A percentile compares a stretch with the other conserved stretches of the same genome.
Evolutionary conservation across 2,797 vertebrate species (phyloP).

Genomic region (Hemitrygon akajei): DNA sequence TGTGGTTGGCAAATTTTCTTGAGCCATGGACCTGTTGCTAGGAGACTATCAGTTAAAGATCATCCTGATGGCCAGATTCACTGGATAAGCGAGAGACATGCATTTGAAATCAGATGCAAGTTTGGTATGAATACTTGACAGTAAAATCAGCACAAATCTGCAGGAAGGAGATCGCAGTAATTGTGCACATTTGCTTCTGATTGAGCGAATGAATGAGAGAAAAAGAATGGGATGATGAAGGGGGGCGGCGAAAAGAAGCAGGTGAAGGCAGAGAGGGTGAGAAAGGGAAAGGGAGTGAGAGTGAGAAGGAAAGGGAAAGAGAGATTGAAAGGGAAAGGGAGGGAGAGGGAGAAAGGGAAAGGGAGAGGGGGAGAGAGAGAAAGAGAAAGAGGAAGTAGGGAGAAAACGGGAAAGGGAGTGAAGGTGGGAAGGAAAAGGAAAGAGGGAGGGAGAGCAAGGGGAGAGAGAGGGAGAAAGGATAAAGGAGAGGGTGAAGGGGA

Average conservation of each 20-base stretch:
- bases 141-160: not conserved
- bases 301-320: not conserved
- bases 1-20: not conserved
- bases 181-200: not conserved
- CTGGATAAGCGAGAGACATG: not conserved
- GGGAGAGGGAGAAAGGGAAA: not conserved
- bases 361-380: no score
- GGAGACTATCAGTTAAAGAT: constrained; percentile 20
- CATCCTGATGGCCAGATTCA: constrained; percentile 14
- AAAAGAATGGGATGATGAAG: not conserved
- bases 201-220: not conserved
- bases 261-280: constrained; percentile 21
- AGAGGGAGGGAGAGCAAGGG: not conserved
- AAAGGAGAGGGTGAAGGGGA: not conserved
- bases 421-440: not conserved
- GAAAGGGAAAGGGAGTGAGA: constrained; percentile 35
- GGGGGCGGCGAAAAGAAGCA: not conserved
- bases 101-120: not conserved
- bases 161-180: not conserved
- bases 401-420: no score
- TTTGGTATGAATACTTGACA: not conserved
- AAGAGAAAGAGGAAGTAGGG: not conserved
- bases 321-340: not conserved
- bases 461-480: not conserved
- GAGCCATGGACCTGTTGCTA: constrained; percentile 22